Conservation (phyloP, 2,888 invertebrate species). For the Spisula subtruncata region DNA sequence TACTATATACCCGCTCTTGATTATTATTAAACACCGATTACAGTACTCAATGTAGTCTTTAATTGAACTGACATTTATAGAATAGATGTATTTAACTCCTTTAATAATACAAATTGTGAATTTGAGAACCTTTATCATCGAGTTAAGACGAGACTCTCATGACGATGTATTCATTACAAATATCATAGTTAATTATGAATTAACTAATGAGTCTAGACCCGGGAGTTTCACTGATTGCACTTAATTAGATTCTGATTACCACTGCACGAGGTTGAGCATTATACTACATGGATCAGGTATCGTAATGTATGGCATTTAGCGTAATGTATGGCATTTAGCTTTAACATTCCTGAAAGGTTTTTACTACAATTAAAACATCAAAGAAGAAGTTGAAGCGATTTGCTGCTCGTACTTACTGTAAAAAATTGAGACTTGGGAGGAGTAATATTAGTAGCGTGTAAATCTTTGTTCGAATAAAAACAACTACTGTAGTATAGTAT, state of each 20-base stretch:
- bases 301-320: neutral
- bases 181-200: conserved; percentile 6
- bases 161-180: neutral
- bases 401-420: too few relatives aligned
- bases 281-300: neutral
- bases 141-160: neutral
- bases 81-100: neutral
- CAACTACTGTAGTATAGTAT: neutral
- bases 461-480: neutral
- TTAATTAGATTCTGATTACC: neutral
- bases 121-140: neutral
- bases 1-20: neutral
- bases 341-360: neutral
- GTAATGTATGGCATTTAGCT: neutral
- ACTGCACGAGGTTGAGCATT: neutral
- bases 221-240: neutral
- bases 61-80: neutral
- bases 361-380: neutral
- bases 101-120: neutral
- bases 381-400: neutral
- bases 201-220: conserved; percentile 6
- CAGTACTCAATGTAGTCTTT: neutral
- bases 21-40: neutral
- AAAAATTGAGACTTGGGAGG: neutral
- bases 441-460: neutral